These are phyloP conservation scores for Megathymus violae DNA, from an alignment of 1,140 invertebrate genomes.

Conservation along the genomic window DNA sequence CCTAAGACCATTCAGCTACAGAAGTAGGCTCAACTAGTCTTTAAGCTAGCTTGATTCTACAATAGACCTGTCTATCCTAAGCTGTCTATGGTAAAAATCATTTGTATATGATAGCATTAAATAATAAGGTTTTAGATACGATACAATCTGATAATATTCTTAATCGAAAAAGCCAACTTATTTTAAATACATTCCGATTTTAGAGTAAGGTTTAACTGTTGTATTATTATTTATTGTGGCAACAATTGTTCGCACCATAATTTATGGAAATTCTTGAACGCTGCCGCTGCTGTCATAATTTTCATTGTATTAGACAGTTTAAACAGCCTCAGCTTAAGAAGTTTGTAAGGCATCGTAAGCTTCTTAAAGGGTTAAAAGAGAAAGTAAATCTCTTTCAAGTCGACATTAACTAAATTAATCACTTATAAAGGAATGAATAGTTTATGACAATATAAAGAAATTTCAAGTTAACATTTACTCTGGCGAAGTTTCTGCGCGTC, in stretches of 20 bases:
- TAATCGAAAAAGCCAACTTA: not conserved
- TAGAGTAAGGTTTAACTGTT: constrained; percentile 32
- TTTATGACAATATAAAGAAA: constrained; percentile 26
- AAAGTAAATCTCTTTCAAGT: constrained; percentile 15
- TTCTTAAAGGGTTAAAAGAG: constrained; percentile 25
- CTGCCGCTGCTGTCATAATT: constrained; percentile 20
- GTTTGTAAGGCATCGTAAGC: constrained; percentile 20
- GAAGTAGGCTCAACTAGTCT: too few relatives aligned
- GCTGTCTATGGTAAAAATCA: too few relatives aligned
- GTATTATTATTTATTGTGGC: constrained; percentile 16
- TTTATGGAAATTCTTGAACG: constrained; percentile 21
- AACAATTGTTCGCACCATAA: constrained; percentile 25
- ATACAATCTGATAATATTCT: not conserved
- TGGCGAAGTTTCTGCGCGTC: constrained; percentile 29
- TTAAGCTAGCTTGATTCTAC: too few relatives aligned
- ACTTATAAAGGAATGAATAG: constrained; percentile 20
- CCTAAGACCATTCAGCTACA: too few relatives aligned
- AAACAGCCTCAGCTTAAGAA: constrained; percentile 26
- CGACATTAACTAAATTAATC: constrained; percentile 3
- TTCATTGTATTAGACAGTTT: constrained; percentile 33
- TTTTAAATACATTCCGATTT: constrained; percentile 46
- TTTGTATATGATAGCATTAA: too few relatives aligned
- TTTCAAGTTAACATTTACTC: constrained; percentile 35
- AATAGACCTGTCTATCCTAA: too few relatives aligned
- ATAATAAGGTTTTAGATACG: too few relatives aligned